These are phyloP conservation scores for Anseranas semipalmata DNA, from an alignment of 2,113 vertebrate genomes.

Conservation along the genomic window DNA sequence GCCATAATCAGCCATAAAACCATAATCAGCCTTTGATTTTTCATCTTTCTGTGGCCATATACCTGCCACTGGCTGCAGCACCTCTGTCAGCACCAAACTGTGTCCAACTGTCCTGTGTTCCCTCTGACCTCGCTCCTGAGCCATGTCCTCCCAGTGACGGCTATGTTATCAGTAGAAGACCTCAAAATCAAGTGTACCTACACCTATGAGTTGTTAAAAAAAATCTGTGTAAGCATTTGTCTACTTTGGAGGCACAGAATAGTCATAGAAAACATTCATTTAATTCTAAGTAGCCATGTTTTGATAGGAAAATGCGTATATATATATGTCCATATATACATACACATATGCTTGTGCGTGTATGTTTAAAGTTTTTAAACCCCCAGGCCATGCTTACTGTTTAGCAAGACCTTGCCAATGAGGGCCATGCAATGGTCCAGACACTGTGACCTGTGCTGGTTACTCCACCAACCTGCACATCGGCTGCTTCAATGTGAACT, in stretches of 20 bases:
- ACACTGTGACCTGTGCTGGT: rapidly evolving
- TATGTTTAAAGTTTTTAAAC: background rate
- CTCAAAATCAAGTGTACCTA: background rate
- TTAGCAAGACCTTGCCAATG: rapidly evolving
- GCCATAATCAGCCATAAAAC: background rate
- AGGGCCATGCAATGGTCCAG: rapidly evolving
- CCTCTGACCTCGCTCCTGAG: background rate
- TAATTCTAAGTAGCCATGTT: background rate
- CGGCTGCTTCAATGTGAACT: rapidly evolving
- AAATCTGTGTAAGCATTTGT: background rate
- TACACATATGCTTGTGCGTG: rapidly evolving
- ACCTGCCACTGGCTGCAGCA: background rate
- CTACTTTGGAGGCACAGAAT: background rate
- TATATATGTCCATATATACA: rapidly evolving
- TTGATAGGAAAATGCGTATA: background rate
- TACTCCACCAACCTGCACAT: background rate
- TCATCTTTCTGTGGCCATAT: background rate
- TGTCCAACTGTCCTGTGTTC: background rate
- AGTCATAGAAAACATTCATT: background rate
- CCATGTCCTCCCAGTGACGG: rapidly evolving
- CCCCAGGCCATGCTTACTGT: background rate
- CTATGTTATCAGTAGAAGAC: background rate
- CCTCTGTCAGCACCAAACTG: background rate
- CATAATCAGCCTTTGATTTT: background rate
- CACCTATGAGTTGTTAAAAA: background rate